Evolutionary conservation across 2,113 vertebrate genomes (phyloP), one percentile per base, ranked within the genome.

Genomic region (Climacteris rufus): DNA sequence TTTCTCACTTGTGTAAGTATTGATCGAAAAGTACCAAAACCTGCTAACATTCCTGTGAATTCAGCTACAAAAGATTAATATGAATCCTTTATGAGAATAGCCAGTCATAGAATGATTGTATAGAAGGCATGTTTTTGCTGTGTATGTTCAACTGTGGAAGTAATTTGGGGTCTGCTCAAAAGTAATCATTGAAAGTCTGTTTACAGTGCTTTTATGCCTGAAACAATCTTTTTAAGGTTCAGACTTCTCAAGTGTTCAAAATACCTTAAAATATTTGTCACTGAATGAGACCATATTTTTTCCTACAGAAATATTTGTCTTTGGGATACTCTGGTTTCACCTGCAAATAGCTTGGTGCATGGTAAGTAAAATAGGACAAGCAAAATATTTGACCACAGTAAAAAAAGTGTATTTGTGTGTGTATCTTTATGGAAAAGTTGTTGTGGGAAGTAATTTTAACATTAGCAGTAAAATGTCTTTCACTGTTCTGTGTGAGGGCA

Each of bases 241-340:
- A 91, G 52, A 83, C 75, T 66, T 82, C 66, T 70, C 59, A 81
- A 40, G n/a, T 54, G 35, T 92, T 75, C 50, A 83, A 15, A 94
- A 59, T 74, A 59, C 2, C 45, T 70, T 5, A 53, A 17, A 78
- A 70, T 5, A 33, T 24, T 74, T 83, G 10, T 77, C 5, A 2
- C 27, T 52, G 37, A 91, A 75, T 63, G 84, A 39, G 90, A 49
- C 65, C 11, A 1, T 54, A 17, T 18, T 37, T 68, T 68, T 80
- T 59, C 39, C 86, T 93, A 50, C 97, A 99, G 99, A 98, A 99
- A 99, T 79, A 98, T 99, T 94, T 99, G 99, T 97, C 95, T 99
- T 74, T 99, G 99, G 99, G 99, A 99, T 97, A 99, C 99, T 40
- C 97, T 99, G 95, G 98, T 99, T 87, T 97, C 98, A 71, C 98